Conservation (phyloP, 2,797 vertebrate genomes). For the Discoglossus pictus region DNA sequence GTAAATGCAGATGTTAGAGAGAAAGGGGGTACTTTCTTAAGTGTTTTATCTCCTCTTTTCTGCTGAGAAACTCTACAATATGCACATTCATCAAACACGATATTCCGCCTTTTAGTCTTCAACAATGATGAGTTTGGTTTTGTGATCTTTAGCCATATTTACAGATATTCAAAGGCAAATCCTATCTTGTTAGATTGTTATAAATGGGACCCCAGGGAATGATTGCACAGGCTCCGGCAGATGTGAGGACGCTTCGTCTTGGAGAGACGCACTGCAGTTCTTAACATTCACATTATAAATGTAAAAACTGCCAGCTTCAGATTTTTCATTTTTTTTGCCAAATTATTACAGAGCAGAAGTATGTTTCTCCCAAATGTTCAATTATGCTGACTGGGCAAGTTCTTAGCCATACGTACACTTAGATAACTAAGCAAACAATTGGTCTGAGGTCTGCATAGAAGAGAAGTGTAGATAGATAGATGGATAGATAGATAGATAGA, state of each 20-base stretch:
- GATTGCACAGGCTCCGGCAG: conserved; percentile 64
- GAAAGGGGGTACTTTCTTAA: neutral
- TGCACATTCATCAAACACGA: conserved; percentile 69
- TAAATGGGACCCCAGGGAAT: conserved; percentile 72
- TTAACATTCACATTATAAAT: conserved; percentile 59
- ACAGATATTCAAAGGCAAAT: conserved; percentile 77
- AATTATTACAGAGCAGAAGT: conserved; percentile 55
- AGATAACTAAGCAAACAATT: neutral
- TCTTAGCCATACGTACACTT: neutral
- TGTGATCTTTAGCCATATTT: conserved; percentile 77
- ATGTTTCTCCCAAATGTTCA: conserved; percentile 30
- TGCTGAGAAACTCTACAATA: conserved; percentile 56
- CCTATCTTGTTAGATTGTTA: conserved; percentile 76
- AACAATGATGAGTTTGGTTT: conserved; percentile 68
- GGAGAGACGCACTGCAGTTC: conserved; percentile 54
- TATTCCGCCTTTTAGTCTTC: conserved; percentile 66
- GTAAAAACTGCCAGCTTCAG: conserved; percentile 32
- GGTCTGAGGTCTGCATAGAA: neutral
- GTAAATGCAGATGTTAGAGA: neutral
- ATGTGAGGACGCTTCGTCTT: conserved; percentile 61
- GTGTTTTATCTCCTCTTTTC: conserved; percentile 55
- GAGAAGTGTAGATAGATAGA: too few relatives aligned
- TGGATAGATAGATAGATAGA: too few relatives aligned
- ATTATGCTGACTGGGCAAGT: conserved; percentile 52
- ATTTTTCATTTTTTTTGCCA: conserved; percentile 51